Conservation (phyloP, 1,140 invertebrate species). For the Drosophila quadrilineata region DNA sequence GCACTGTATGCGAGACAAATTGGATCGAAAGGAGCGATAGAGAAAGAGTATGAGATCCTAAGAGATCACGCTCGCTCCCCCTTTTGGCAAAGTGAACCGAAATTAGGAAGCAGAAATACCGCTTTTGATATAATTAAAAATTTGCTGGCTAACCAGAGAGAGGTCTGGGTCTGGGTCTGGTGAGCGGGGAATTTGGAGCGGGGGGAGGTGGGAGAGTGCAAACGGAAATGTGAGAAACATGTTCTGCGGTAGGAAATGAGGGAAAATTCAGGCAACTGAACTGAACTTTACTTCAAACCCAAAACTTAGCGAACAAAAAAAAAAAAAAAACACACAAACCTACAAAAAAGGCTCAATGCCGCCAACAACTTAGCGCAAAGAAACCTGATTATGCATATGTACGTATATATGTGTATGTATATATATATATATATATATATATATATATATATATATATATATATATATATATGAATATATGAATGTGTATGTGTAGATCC, state of each 20-base stretch:
- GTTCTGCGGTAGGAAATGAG: conserved; percentile 45
- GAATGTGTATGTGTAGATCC: no score
- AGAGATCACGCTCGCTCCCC: background rate
- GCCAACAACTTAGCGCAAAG: conserved; percentile 50
- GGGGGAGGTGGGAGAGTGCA: background rate
- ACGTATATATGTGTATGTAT: background rate
- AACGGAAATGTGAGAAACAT: conserved; percentile 72
- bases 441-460: no score
- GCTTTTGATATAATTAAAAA: conserved; percentile 63
- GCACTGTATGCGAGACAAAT: conserved; percentile 47
- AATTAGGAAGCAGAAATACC: conserved; percentile 44
- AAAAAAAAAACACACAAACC: no score
- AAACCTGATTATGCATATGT: conserved; percentile 47
- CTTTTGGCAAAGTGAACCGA: conserved; percentile 54
- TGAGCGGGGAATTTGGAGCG: conserved; percentile 3
- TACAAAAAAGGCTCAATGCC: conserved; percentile 43
- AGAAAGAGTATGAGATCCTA: background rate
- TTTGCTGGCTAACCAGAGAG: conserved; percentile 14
- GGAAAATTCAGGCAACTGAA: conserved; percentile 10
- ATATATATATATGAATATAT: no score
- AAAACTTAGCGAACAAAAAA: no score
- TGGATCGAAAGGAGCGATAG: conserved; percentile 27
- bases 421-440: no score
- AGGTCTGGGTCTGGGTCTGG: no score
- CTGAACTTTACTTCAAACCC: no score